Conservation (phyloP, 35 echinoderm and acorn worm genomes). For the Stichopus chloronotus region DNA sequence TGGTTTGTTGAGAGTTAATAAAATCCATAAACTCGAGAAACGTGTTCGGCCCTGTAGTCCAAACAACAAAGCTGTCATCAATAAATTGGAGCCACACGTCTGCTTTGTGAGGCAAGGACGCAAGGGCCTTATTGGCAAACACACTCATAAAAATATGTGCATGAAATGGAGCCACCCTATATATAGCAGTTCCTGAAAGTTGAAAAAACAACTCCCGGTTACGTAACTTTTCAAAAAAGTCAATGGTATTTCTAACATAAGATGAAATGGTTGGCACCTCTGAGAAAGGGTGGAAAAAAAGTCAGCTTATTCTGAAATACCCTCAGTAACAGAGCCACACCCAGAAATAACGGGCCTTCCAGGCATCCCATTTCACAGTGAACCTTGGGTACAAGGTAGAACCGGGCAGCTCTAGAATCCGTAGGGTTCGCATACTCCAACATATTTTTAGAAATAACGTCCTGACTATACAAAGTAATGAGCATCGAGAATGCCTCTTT, state of each 20-base stretch:
- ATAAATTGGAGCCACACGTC: not conserved
- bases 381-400: slow-evolving; percentile 2
- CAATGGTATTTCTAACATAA: not conserved
- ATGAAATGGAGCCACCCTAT: not conserved
- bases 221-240: slow-evolving; percentile 26
- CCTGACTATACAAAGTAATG: not conserved
- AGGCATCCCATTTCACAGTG: not conserved
- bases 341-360: not conserved
- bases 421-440: not conserved
- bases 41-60: not conserved
- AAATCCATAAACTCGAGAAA: not conserved
- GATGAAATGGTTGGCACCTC: not conserved
- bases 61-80: not conserved
- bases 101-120: not conserved
- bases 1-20: not conserved
- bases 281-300: not conserved
- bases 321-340: slow-evolving; percentile 7
- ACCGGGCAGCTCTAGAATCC: not conserved
- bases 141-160: not conserved
- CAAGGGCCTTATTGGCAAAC: not conserved
- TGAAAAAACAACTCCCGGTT: too few species aligned
- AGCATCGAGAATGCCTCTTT: not conserved
- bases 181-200: too few species aligned
- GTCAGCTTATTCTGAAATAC: not conserved
- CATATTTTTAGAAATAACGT: not conserved